Conservation (phyloP, 2,113 vertebrate species). For the Cairina moschata region DNA sequence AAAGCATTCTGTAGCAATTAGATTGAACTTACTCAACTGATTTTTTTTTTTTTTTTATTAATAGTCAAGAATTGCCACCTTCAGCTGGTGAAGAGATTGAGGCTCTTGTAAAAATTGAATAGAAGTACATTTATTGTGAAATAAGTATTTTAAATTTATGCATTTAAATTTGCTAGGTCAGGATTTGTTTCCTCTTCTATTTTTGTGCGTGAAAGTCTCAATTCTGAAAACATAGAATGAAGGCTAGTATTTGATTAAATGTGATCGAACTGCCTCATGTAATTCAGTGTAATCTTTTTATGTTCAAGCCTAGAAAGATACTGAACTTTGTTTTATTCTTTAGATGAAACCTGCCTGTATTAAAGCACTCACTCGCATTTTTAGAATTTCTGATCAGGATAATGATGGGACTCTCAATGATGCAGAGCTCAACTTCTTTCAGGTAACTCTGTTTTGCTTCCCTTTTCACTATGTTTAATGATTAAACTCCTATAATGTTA, state of each 20-base stretch:
- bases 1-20: neutral
- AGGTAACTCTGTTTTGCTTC: conserved; percentile 75
- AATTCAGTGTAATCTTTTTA: neutral
- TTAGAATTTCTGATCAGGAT: conserved; percentile 97
- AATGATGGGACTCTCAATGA: conserved; percentile 98
- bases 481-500: neutral
- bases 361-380: conserved; percentile 95
- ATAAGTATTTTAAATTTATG: neutral
- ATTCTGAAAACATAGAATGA: neutral
- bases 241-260: neutral
- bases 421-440: conserved; percentile 98
- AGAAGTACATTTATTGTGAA: neutral
- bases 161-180: neutral
- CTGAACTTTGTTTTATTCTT: conserved; percentile 36
- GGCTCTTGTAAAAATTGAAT: neutral
- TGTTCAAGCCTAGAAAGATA: neutral
- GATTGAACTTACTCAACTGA: neutral
- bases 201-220: neutral
- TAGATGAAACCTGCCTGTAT: conserved; percentile 96
- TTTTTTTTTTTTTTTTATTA: neutral
- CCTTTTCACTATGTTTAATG: neutral
- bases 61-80: neutral
- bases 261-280: neutral
- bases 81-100: neutral
- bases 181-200: neutral